These are phyloP conservation scores for Dendrolimus pini DNA, from an alignment of 2,888 invertebrate species.

Conservation along the genomic window DNA sequence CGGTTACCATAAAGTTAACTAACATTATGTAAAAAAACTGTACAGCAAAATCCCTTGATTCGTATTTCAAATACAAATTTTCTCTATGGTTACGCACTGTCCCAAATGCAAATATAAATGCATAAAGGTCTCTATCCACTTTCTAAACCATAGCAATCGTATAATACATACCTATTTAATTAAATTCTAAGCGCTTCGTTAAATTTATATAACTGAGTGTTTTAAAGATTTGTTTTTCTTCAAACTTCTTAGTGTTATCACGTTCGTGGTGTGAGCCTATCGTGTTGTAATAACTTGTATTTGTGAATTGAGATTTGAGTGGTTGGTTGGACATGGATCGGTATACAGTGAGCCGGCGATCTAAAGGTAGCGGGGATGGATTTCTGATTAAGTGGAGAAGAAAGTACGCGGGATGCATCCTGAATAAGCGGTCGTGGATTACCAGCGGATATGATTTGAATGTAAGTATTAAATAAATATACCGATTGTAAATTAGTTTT, in stretches of 20 bases:
- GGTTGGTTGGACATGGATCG: slow-evolving; percentile 50
- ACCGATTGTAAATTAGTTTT: neutral
- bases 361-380: slow-evolving; percentile 52
- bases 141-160: slow-evolving; percentile 21
- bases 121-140: slow-evolving; percentile 2
- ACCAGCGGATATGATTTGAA: slow-evolving; percentile 60
- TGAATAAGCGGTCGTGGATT: slow-evolving; percentile 51
- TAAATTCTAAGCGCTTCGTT: slow-evolving; percentile 54
- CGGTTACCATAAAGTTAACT: no score
- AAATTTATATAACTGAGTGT: slow-evolving; percentile 54
- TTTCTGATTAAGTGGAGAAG: slow-evolving; percentile 53
- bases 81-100: neutral
- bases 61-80: neutral
- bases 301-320: slow-evolving; percentile 31
- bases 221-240: slow-evolving; percentile 41
- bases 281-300: slow-evolving; percentile 31
- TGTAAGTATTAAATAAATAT: slow-evolving; percentile 37
- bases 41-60: neutral
- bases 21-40: no score
- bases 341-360: slow-evolving; percentile 56
- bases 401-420: slow-evolving; percentile 46
- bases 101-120: neutral
- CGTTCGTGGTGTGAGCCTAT: slow-evolving; percentile 37
- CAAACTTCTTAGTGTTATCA: slow-evolving; percentile 49
- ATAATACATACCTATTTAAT: slow-evolving; percentile 45